Base-by-base conservation (phyloP, 37 sponge, comb jelly and placozoan species). In the Aphrocallistes beatrix region DNA sequence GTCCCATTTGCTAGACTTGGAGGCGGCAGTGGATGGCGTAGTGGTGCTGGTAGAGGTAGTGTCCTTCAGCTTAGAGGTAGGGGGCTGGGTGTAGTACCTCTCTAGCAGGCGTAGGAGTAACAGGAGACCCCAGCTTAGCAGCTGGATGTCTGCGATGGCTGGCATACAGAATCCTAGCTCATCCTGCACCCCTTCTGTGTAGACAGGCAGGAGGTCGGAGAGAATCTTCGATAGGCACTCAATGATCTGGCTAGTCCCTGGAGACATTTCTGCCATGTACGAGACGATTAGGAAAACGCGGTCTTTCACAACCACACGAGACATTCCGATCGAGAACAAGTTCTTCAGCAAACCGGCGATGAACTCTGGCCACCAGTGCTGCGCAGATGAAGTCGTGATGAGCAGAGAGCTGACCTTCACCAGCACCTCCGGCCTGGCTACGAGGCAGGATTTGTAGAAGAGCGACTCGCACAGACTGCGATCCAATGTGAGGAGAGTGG, bases 1-100 rank as follows among this genome's bases (percentile, higher is more conserved):
- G 75, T 60, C 75, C 75, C 75, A 60, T 60, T 60, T 60, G 75
- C 75, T 60, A 60, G 75, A 60, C 21, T 60, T 60, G 34, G 75
- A 60, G n/a, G 75, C 75, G 34, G 75, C 75, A 60, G 75, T 60
- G 8, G 75, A 60, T 60, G 10, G 75, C 8, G 75, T 60, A 6
- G 75, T 60, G 3, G 75, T 60, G 21, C 75, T 60, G 8, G 75
- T 60, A 25, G 75, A 60, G 75, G 75, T 60, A 13, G 75, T 60
- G 75, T 60, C 75, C 34, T 60, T 60, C n/a, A 60, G 8, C 75
- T 60, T 60, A 13, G 75, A 25, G 34, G 75, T 60, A 19, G 75
- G 10, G 25, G 75, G 75, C 75, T 60, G 75, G 10, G 75, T 60
- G 75, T 60, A 60, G 75, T 60, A 60, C 34, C n/a, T 60, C 75